A percentile compares a stretch with the other conserved stretches of the same genome.
Evolutionary conservation across 2,113 vertebrate genomes (phyloP).

Genomic region (Etia nguti): DNA sequence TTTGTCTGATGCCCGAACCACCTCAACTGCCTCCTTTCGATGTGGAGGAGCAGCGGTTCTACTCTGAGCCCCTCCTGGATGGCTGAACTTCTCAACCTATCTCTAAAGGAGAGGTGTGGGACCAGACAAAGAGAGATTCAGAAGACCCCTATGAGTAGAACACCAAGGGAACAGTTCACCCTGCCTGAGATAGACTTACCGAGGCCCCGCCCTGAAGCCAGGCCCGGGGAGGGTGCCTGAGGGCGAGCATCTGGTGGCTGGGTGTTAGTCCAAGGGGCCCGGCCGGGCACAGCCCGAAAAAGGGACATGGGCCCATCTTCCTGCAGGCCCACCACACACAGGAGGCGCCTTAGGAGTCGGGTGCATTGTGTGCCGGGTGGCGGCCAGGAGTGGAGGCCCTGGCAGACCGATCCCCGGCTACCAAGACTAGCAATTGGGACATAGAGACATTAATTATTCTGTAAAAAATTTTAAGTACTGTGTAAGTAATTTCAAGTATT

Average conservation of each 20-base stretch:
- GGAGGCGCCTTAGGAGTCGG: background rate
- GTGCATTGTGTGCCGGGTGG: background rate
- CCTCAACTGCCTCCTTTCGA: background rate
- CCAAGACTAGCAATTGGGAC: background rate
- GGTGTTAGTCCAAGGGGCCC: background rate
- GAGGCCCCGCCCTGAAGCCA: background rate
- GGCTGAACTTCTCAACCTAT: background rate
- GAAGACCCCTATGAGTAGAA: background rate
- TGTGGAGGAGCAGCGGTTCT: background rate
- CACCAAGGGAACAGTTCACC: background rate
- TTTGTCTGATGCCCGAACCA: background rate
- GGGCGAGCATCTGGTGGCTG: background rate
- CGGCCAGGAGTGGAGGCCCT: background rate
- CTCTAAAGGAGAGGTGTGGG: background rate
- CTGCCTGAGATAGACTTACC: background rate
- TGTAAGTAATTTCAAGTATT: background rate
- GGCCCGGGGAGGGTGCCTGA: background rate
- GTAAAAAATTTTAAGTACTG: background rate
- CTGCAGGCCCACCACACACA: background rate
- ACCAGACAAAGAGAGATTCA: background rate
- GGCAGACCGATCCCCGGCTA: background rate
- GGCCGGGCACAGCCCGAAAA: background rate
- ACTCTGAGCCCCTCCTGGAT: background rate
- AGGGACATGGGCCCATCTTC: background rate
- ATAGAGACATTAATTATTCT: background rate